Evolutionary conservation across 1,140 invertebrate species (phyloP), one percentile per base, ranked within the genome.

Genomic region (Ganaspis sp.): DNA sequence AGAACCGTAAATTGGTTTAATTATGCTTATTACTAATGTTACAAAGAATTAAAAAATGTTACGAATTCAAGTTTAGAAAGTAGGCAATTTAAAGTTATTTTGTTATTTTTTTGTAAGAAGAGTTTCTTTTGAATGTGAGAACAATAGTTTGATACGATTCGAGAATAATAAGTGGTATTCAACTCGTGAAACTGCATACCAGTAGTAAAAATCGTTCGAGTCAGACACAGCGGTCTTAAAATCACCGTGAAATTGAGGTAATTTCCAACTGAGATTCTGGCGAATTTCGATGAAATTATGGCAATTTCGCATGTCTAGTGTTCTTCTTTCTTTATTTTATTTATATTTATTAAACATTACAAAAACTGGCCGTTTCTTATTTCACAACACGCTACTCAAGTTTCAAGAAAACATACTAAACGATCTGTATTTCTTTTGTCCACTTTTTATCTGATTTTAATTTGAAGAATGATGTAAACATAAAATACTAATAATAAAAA

Each of bases 161-260:
- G 4, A 45, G 12, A 45, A 49, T 34, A 34, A 49, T 15, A 49
- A 49, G n/a, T 17, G 45, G 21, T 26, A 23, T 19, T 9, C 6
- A 21, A 26, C 53, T 26, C 19, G 21, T 58, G 53, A 58, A 23
- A 58, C 53, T 1, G 53, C 53, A 58, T 9, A 9, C 17, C 19
- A 58, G 53, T 58, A 58, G 53, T 58, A 58, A 58, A 58, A 58
- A 58, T 58, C 53, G 53, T 58, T 58, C 21, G 17, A 58, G 53
- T 58, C 53, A 58, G 53, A 58, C 53, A 23, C 9, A 26, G 8
- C 53, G 53, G 23, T 58, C 19, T 58, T 58, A 26, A 58, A 58
- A 58, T 23, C 53, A 58, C 53, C 21, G 53, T 58, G 21, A 58
- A 58, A 58, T 58, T 58, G 53, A 26, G 21, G 21, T 58, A 21